Conservation (phyloP, 1,140 invertebrate genomes). For the Drosophila asahinai region DNA sequence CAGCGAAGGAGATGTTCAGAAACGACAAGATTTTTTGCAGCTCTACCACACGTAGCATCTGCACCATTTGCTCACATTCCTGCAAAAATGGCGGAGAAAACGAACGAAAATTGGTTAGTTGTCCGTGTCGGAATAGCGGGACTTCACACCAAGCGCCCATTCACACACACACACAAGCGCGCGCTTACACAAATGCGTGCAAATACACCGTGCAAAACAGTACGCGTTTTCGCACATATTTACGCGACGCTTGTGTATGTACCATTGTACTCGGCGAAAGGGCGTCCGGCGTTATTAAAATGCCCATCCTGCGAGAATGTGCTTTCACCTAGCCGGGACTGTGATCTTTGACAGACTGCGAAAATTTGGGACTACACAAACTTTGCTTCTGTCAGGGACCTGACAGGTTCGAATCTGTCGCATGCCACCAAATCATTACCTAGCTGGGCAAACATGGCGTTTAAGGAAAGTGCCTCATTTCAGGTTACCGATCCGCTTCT, state of each 20-base stretch:
- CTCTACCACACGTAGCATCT: slow-evolving; percentile 93
- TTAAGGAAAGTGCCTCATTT: slow-evolving; percentile 40
- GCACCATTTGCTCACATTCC: slow-evolving; percentile 91
- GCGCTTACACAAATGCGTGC: slow-evolving; percentile 36
- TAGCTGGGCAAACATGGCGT: slow-evolving; percentile 59
- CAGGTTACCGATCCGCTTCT: slow-evolving; percentile 14
- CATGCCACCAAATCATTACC: slow-evolving; percentile 66
- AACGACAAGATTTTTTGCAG: slow-evolving; percentile 92
- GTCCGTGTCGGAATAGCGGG: slow-evolving; percentile 31
- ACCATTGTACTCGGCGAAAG: slow-evolving; percentile 11
- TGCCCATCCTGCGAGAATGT: neutral
- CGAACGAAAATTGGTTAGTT: slow-evolving; percentile 12
- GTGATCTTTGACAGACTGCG: neutral
- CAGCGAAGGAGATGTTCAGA: slow-evolving; percentile 94
- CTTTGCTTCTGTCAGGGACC: neutral
- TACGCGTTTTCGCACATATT: slow-evolving; percentile 33
- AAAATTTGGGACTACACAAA: neutral
- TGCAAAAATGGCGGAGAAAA: slow-evolving; percentile 33
- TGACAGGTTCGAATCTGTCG: slow-evolving; percentile 31
- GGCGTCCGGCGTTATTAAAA: slow-evolving; percentile 26
- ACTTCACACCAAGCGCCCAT: slow-evolving; percentile 41
- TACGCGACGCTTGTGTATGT: slow-evolving; percentile 26
- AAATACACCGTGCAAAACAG: slow-evolving; percentile 22
- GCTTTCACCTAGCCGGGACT: too few species aligned
- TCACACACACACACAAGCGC: slow-evolving; percentile 19